Percentiles rank a stretch among this genome's conserved stretches.
These are phyloP conservation scores for Bruchidius siliquastri DNA, from an alignment of 2,888 invertebrate genomes.

Conservation along the genomic window DNA sequence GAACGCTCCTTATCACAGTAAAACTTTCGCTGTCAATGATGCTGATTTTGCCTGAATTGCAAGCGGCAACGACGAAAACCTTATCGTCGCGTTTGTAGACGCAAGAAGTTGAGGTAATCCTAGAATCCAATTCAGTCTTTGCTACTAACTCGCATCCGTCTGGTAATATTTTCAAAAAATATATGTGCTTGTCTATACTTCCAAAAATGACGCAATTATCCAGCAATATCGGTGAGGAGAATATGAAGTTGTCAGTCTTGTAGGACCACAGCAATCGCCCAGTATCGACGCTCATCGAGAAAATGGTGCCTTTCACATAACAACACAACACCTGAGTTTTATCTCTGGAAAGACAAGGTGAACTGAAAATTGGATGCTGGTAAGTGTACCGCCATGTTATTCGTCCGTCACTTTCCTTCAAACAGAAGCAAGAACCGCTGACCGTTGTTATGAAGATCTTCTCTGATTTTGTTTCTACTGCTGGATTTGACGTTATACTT, in stretches of 20 bases:
- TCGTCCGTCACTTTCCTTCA: slow-evolving; percentile 47
- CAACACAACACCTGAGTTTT: slow-evolving; percentile 48
- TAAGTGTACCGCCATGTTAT: slow-evolving; percentile 57
- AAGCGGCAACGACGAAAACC: slow-evolving; percentile 51
- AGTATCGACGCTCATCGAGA: slow-evolving; percentile 47
- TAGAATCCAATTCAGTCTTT: slow-evolving; percentile 54
- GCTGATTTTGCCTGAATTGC: slow-evolving; percentile 61
- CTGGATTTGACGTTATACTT: slow-evolving; percentile 51
- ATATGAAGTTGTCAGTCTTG: slow-evolving; percentile 52
- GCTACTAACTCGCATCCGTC: slow-evolving; percentile 45
- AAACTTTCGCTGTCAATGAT: slow-evolving; percentile 54
- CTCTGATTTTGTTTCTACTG: slow-evolving; percentile 42
- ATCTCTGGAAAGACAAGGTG: slow-evolving; percentile 53
- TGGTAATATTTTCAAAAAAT: slow-evolving; percentile 53
- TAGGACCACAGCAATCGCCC: slow-evolving; percentile 16
- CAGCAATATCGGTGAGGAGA: slow-evolving; percentile 60
- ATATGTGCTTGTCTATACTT: slow-evolving; percentile 66
- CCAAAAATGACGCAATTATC: slow-evolving; percentile 58
- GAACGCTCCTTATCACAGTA: slow-evolving; percentile 44
- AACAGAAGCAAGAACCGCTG: slow-evolving; percentile 55
- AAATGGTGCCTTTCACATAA: slow-evolving; percentile 55
- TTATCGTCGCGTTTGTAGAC: slow-evolving; percentile 41
- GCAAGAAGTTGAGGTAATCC: slow-evolving; percentile 67
- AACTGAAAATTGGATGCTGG: slow-evolving; percentile 62
- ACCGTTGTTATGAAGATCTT: slow-evolving; percentile 54